Evolutionary conservation across 2,113 vertebrate genomes (phyloP), one percentile per base, ranked within the genome.

Genomic region (Himantopus leucocephalus): DNA sequence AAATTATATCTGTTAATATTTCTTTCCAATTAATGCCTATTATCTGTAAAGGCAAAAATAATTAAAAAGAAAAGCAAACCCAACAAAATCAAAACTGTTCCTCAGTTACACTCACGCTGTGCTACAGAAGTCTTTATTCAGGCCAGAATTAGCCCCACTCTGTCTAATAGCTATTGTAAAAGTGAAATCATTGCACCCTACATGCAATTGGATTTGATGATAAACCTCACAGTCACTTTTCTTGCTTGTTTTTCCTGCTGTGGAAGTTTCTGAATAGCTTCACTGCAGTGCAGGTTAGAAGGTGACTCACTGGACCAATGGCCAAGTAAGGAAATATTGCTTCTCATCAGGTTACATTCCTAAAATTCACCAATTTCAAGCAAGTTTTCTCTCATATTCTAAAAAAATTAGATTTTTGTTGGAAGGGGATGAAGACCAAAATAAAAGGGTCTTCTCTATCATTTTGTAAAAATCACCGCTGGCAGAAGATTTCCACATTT

Each of bases 321-420:
- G 55, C 72, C 90, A 85, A 83, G 68, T n/a, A 92, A 96, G 41
- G 18, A 93, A 93, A 96, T 91, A 86, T 9, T 95, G 90, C 56
- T 95, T 98, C 64, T 86, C 93, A 91, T 74, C 77, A 53, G 30
- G 58, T 56, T 85, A 76, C 95, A 92, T 94, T 96, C 95, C 94
- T 96, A 80, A 96, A 95, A 98, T 95, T 95, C 91, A 92, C 88
- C 88, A 71, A 96, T 96, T 97, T 96, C 95, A 93, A 88, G 50
- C 72, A 74, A 81, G 34, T 96, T 92, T 77, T 45, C 85, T 58
- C 58, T 91, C 56, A 10, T 55, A 53, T 58, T 96, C 94, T 58
- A 72, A 95, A 96, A 96, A 67, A 83, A 85, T n/a, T 35, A 85
- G 83, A 77, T 89, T 96, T 94, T 72, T 52, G 27, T 79, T 50